Conservation (phyloP, 2,888 invertebrate species). For the Ennomos quercinarius region DNA sequence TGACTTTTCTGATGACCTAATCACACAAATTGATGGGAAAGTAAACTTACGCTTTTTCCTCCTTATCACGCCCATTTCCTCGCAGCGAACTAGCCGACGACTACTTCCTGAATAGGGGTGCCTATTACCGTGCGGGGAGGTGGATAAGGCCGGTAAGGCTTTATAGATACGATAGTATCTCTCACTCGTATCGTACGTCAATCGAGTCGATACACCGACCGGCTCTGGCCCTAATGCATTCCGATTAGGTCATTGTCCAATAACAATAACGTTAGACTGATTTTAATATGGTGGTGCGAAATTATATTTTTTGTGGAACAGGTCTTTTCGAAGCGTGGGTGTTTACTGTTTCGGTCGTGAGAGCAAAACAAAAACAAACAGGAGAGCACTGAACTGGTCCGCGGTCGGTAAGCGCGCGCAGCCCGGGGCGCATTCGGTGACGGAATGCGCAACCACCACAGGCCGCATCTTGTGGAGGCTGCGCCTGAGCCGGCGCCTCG, state of each 20-base stretch:
- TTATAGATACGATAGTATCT: slow-evolving; percentile 53
- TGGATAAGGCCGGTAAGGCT: slow-evolving; percentile 57
- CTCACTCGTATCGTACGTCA: slow-evolving; percentile 64
- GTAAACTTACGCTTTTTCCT: slow-evolving; percentile 81
- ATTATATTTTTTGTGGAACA: slow-evolving; percentile 18
- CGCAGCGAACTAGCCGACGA: slow-evolving; percentile 54
- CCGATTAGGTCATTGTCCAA: slow-evolving; percentile 74
- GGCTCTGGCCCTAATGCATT: slow-evolving; percentile 70
- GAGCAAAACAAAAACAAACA: slow-evolving; percentile 61
- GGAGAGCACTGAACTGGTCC: slow-evolving; percentile 47
- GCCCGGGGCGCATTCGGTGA: slow-evolving; percentile 75
- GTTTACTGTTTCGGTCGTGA: slow-evolving; percentile 34
- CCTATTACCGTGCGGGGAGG: slow-evolving; percentile 54
- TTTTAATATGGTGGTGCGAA: slow-evolving; percentile 24
- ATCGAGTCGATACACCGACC: slow-evolving; percentile 63
- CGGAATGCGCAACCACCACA: slow-evolving; percentile 77
- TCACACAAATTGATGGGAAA: slow-evolving; percentile 54
- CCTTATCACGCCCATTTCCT: slow-evolving; percentile 80
- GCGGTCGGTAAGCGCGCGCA: slow-evolving; percentile 65
- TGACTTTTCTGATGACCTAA: slow-evolving; percentile 18
- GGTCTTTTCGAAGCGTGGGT: slow-evolving; percentile 29
- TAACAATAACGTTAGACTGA: slow-evolving; percentile 38
- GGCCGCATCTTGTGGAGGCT: slow-evolving; percentile 68
- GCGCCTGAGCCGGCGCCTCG: slow-evolving; percentile 61
- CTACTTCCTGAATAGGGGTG: slow-evolving; percentile 60